Base-by-base conservation (phyloP, 1,140 invertebrate species). In the Archegozetes longisetosus region DNA sequence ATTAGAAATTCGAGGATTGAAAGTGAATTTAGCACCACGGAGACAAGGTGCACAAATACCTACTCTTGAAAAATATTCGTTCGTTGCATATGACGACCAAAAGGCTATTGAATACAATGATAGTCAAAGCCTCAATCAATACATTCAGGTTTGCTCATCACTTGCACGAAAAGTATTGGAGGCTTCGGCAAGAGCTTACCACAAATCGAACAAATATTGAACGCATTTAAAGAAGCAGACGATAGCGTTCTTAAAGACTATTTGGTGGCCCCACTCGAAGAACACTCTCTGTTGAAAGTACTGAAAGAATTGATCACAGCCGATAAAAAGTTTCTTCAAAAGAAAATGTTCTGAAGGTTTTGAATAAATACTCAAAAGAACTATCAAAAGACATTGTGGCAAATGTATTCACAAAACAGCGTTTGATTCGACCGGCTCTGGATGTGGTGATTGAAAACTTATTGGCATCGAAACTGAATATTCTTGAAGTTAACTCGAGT, bases 371-470 rank as follows among this genome's bases (percentile, higher is more conserved):
- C 49, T 29, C 46, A 17, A 25, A 27, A 24, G 28, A 58, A 4
- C 25, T 65, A 6, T 25, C 24, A n/a, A 22, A 49, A 28, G 64
- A 65, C 29, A 23, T 59, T 3, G 28, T 65, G 3, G 50, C 51
- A n/a, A 64, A 50, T 23, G 61, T 59, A 17, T 60, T 55, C 40
- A 32, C 47, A 40, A 55, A 55, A 14, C 64, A 65, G 52, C 53
- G 57, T 22, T 56, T 62, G 22, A 2, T 83, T 1, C 71, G 80
- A 27, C 60, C 80, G 0, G 71, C 79, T 47, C 64, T 84, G 6
- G 83, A 93, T 66, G 71, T 85, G 23, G 81, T 83, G 0, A 69
- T 84, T 17, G 89, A 94, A 73, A 96, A 95, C 69, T 78, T 75
- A 26, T 75, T 77, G 23, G 77, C 80, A 0, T 68, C 81, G 0